Evolutionary conservation across 1,140 invertebrate species (phyloP).

Genomic region (Eriocheir sinensis): DNA sequence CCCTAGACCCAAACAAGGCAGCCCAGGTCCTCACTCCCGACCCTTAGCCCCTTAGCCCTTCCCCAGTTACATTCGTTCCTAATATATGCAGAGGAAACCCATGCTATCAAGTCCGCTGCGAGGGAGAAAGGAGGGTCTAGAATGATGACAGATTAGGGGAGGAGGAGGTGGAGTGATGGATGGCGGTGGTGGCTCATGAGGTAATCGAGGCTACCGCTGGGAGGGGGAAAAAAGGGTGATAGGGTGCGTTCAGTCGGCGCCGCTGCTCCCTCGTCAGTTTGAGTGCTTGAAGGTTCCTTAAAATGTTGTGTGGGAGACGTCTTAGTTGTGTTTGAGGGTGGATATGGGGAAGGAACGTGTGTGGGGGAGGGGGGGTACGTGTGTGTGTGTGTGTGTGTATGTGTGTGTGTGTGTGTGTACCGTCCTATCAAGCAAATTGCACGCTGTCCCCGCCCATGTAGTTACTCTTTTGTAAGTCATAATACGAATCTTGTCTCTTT

Average conservation of each 20-base stretch:
- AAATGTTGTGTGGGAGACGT: too few species aligned
- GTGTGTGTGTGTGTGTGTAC: constrained; percentile 13
- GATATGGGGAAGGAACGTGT: too few species aligned
- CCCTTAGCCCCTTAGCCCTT: neutral
- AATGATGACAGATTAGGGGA: constrained; percentile 4
- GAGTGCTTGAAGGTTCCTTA: too few species aligned
- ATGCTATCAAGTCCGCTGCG: neutral
- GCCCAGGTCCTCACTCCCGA: neutral
- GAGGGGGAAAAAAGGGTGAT: constrained; percentile 18
- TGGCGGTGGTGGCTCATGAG: neutral
- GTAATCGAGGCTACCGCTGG: neutral
- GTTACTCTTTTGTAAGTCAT: neutral
- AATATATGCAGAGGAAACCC: neutral
- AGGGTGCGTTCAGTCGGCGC: neutral
- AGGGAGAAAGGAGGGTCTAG: neutral
- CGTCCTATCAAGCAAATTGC: neutral
- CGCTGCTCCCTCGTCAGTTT: too few species aligned
- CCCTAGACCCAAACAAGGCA: neutral
- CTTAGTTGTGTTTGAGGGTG: too few species aligned
- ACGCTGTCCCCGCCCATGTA: neutral
- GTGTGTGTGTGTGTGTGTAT: constrained; percentile 23
- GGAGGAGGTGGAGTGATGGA: neutral
- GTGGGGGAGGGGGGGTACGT: neutral
- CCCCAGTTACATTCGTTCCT: neutral
- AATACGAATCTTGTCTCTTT: neutral